These are phyloP conservation scores for Sarotherodon lohbergeri DNA, from an alignment of 2,113 vertebrate genomes.

Conservation along the genomic window DNA sequence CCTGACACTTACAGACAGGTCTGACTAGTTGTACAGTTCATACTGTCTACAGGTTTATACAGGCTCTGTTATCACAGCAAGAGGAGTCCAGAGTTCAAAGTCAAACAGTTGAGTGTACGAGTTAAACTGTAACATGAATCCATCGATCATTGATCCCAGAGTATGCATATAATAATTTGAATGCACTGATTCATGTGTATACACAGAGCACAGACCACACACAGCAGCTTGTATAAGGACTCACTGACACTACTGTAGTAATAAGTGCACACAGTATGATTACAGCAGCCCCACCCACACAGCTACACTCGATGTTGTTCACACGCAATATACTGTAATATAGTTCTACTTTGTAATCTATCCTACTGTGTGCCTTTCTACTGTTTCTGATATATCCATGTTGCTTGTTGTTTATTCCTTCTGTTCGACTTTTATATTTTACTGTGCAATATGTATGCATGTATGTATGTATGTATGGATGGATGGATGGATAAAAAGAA, in stretches of 20 bases:
- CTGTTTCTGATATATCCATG: not conserved
- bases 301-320: not conserved
- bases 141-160: not conserved
- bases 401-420: not conserved
- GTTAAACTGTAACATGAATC: not conserved
- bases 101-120: fast-evolving
- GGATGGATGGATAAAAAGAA: no score
- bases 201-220: fast-evolving
- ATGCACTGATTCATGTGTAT: not conserved
- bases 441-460: no score
- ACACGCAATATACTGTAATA: not conserved
- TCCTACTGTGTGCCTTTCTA: fast-evolving
- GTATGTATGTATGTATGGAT: no score
- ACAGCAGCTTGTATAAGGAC: not conserved
- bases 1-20: not conserved
- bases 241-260: not conserved
- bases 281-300: fast-evolving
- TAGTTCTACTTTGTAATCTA: not conserved
- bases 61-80: not conserved
- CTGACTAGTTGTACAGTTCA: not conserved
- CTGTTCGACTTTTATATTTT: not conserved
- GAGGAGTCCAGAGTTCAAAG: not conserved
- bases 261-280: fast-evolving
- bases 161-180: fast-evolving
- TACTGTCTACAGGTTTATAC: not conserved